Conservation (phyloP, 2,113 vertebrate genomes). For the Myiozetetes cayanensis region DNA sequence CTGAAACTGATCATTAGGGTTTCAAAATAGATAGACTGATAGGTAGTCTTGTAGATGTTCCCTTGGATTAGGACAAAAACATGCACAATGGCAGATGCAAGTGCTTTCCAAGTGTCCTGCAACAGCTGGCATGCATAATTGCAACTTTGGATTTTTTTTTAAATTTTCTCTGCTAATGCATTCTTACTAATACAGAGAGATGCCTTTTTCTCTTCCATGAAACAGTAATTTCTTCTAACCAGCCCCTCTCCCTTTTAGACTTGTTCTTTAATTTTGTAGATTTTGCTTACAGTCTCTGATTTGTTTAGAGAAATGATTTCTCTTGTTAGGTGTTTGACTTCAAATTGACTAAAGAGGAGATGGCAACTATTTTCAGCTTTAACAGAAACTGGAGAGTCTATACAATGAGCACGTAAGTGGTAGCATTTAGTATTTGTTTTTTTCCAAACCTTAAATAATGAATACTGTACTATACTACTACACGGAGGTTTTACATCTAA, state of each 20-base stretch:
- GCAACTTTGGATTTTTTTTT: not conserved
- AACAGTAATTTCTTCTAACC: not conserved
- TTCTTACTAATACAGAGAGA: not conserved
- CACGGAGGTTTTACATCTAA: not conserved
- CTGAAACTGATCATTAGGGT: not conserved
- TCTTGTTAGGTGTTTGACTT: constrained; percentile 87
- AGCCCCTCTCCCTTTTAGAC: not conserved
- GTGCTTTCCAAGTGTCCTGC: not conserved
- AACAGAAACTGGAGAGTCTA: constrained; percentile 84
- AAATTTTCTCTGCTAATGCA: not conserved
- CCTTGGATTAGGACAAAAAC: not conserved
- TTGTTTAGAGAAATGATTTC: not conserved
- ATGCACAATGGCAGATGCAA: not conserved
- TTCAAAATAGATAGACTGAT: not conserved
- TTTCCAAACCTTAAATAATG: not conserved
- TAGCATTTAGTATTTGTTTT: not conserved
- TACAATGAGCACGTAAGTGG: constrained; percentile 76
- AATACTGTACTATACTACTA: not conserved
- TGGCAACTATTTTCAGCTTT: constrained; percentile 81
- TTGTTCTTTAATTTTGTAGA: not conserved
- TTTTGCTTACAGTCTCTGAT: not conserved
- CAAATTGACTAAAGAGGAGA: constrained; percentile 78
- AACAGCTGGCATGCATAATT: not conserved
- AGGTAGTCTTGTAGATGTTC: not conserved
- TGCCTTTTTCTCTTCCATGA: not conserved